Evolutionary conservation across 2,888 invertebrate species (phyloP), one percentile per base, ranked within the genome.

Genomic region (Cryptocephalus moraei): DNA sequence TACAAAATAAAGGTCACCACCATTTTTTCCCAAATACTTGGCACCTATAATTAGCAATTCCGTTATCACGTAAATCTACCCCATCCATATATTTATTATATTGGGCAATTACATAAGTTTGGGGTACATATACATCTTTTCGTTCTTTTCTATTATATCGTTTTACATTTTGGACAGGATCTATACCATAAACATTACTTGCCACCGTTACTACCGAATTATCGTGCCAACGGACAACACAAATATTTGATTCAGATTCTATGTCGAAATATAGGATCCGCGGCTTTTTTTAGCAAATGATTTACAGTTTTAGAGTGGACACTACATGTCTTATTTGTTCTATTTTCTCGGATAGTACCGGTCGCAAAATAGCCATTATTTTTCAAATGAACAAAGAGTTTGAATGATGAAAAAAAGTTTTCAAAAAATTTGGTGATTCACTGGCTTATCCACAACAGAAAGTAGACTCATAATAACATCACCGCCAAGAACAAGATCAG

Each of bases 1-100:
- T 57, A 12, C 46, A 46, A 49, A 54, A 59, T 44, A 61, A 44
- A 22, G 56, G 57, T 58, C 55, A 58, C 51, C 54, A 56, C 54
- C 52, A 59, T 46, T 58, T 59, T 52, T 59, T 54, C 9, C 51
- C 54, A 14, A 48, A 44, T 38, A 59, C 50, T 47, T 40, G 38
- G 22, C 49, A 52, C 38, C 58, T 49, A 44, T 58, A 60, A 48
- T 60, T 60, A 34, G 49, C 45, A 41, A 51, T 49, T 14, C 46
- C 46, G 22, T 40, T 46, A 33, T 48, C 39, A 43, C 43, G 49
- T 9, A 49, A 34, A 36, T 45, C 45, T 13, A 49, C 49, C 22
- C 45, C 42, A 41, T 33, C 48, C 48, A 48, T 45, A 39, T 33
- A 42, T 39, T 33, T 44, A 41, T 41, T 44, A 32, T 45, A 45